Evolutionary conservation across 53 echinoderm and acorn worm species (phyloP).

Genomic region (Luidia sarsii): DNA sequence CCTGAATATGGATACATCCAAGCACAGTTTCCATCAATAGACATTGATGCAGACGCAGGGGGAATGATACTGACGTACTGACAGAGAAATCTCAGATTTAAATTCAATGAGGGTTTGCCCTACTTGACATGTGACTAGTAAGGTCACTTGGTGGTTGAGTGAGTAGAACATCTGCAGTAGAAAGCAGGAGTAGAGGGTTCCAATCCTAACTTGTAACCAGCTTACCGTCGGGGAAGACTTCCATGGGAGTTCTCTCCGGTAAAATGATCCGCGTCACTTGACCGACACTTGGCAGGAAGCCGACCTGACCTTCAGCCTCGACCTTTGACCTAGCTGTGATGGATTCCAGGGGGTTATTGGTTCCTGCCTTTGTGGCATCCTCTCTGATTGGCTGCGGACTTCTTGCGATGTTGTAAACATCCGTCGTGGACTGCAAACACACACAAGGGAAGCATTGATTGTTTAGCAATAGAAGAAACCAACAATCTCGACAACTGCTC

Average conservation of each 20-base stretch:
- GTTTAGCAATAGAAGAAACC: neutral
- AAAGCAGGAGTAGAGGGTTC: too few relatives aligned
- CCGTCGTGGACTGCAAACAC: conserved; percentile 68
- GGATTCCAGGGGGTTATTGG: conserved; percentile 53
- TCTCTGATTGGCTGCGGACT: conserved; percentile 14
- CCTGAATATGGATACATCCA: too few relatives aligned
- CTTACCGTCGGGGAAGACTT: conserved; percentile 83
- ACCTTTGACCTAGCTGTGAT: conserved; percentile 47
- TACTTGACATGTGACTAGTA: too few relatives aligned
- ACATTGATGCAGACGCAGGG: too few relatives aligned
- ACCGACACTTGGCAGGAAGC: conserved; percentile 69
- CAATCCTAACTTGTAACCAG: neutral
- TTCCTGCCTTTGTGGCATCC: neutral
- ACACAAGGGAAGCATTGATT: too few relatives aligned
- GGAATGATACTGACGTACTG: too few relatives aligned
- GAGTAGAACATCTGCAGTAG: too few relatives aligned
- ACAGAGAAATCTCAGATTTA: too few relatives aligned
- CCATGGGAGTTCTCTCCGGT: conserved; percentile 71
- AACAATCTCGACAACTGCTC: too few relatives aligned
- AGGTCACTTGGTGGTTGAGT: neutral
- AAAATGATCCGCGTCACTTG: conserved; percentile 79
- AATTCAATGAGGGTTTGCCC: too few relatives aligned
- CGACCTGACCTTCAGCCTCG: conserved; percentile 38
- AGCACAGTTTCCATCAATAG: too few relatives aligned
- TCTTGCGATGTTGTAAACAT: conserved; percentile 86